Evolutionary conservation across 2,797 vertebrate genomes (phyloP), one percentile per base, ranked within the genome.

Genomic region (Channallabes apus): DNA sequence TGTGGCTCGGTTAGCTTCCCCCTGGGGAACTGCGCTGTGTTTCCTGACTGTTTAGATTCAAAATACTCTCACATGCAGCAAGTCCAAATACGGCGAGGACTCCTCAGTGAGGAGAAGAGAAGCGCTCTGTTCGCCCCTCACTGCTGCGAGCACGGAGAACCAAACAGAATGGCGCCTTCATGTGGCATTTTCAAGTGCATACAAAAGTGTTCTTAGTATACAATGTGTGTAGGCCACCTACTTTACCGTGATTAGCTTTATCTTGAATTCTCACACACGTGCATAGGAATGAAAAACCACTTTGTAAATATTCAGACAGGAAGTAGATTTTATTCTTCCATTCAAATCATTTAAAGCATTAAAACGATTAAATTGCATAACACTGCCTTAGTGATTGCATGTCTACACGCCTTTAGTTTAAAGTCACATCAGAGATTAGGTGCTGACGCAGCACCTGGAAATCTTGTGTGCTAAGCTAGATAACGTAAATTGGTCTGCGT

Each of bases 291-390:
- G n/a, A 6, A 0, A 7, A n/a, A n/a, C 7, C 73, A 11, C 83
- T 90, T 82, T 88, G 85, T 87, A 92, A 92, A 92, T 88, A 87
- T 6, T 5, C 92, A 93, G 93, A 92, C 94, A 94, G 94, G 94
- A 95, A 94, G 88, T 86, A 88, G 92, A 94, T 94, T 91, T 92
- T 94, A 94, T 94, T 93, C 91, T 7, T 18, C 17, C 15, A 35
- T 67, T 67, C 64, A 29, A 17, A 6, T 35, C 7, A 32, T 51
- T 51, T 51, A 51, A 51, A 51, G 15, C 3, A 18, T 69, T 7
- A 35, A 69, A 35, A 35, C 32, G 8, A 69, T 69, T 35, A 20
- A 20, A 69, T 35, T 0, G 6, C 18, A 4, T 32, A 35, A 32
- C 6, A 3, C 9, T 6, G 35, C 4, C 11, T 4, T 11, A 24